Conservation (phyloP, 53 echinoderm and acorn worm genomes). For the Henricia sp. region DNA sequence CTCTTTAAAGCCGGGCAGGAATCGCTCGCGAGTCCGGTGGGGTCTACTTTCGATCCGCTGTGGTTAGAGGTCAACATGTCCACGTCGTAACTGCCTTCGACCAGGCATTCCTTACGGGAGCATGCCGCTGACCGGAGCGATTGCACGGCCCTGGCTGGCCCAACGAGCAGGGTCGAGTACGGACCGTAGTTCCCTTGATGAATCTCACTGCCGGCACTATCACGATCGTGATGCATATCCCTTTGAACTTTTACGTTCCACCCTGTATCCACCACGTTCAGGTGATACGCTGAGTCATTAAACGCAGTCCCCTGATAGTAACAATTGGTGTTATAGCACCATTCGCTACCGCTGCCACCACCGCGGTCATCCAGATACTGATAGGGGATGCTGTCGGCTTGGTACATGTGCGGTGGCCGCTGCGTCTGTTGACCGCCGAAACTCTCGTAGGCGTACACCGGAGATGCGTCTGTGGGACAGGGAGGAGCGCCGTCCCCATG, state of each 20-base stretch:
- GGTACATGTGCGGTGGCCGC: neutral
- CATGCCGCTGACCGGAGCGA: neutral
- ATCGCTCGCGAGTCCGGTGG: slow-evolving; percentile 5
- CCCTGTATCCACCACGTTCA: neutral
- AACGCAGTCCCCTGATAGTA: slow-evolving; percentile 37
- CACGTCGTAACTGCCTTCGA: slow-evolving; percentile 8
- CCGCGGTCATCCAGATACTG: slow-evolving; percentile 1
- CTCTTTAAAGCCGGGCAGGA: slow-evolving; percentile 46
- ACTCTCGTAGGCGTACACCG: slow-evolving; percentile 11
- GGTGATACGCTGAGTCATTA: slow-evolving; percentile 13
- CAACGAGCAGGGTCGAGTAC: slow-evolving; percentile 36
- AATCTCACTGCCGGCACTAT: slow-evolving; percentile 5
- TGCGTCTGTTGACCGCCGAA: slow-evolving; percentile 16
- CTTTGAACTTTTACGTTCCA: slow-evolving; percentile 12
- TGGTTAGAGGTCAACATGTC: neutral
- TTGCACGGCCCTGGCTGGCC: slow-evolving; percentile 18
- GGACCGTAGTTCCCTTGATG: slow-evolving; percentile 33
- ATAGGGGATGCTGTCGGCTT: slow-evolving; percentile 1
- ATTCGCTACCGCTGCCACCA: neutral
- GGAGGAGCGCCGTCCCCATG: neutral
- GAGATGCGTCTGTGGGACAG: slow-evolving; percentile 16
- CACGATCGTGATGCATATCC: neutral
- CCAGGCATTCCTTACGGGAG: slow-evolving; percentile 31
- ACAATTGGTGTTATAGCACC: slow-evolving; percentile 10
- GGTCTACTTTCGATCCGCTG: neutral